These are phyloP conservation scores for Hippopotamyrus pictus DNA, from an alignment of 2,797 vertebrate species.

Conservation along the genomic window DNA sequence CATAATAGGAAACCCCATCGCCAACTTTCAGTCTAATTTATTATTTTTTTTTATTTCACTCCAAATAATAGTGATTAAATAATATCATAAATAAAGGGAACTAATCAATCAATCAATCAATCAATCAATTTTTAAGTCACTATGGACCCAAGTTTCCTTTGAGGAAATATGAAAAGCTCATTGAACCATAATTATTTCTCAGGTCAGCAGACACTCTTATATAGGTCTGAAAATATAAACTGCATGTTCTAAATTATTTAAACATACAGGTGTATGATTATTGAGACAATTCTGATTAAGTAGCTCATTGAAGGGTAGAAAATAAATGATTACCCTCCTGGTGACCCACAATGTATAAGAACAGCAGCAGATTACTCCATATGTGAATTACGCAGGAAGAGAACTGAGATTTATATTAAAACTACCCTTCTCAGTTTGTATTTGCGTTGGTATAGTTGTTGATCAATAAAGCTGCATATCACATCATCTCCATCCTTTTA, in stretches of 20 bases:
- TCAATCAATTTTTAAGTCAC: background rate
- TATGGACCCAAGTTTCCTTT: background rate
- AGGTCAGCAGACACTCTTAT: background rate
- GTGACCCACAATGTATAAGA: background rate
- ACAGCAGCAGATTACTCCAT: background rate
- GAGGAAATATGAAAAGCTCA: background rate
- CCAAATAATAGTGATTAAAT: background rate
- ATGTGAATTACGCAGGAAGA: background rate
- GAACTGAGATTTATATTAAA: background rate
- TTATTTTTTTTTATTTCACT: background rate
- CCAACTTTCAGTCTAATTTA: background rate
- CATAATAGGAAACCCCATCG: background rate
- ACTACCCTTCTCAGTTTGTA: background rate
- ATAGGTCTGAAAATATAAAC: background rate
- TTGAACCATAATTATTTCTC: background rate
- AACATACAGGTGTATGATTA: background rate
- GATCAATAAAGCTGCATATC: background rate
- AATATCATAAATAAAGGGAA: too few species aligned
- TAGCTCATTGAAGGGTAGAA: background rate
- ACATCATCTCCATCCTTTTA: background rate
- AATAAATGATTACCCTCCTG: background rate
- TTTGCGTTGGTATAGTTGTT: background rate
- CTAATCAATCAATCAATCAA: too few species aligned
- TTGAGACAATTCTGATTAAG: background rate
- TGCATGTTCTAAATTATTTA: background rate